Evolutionary conservation across 1,140 invertebrate species (phyloP).

Genomic region (Arctopsyche grandis): DNA sequence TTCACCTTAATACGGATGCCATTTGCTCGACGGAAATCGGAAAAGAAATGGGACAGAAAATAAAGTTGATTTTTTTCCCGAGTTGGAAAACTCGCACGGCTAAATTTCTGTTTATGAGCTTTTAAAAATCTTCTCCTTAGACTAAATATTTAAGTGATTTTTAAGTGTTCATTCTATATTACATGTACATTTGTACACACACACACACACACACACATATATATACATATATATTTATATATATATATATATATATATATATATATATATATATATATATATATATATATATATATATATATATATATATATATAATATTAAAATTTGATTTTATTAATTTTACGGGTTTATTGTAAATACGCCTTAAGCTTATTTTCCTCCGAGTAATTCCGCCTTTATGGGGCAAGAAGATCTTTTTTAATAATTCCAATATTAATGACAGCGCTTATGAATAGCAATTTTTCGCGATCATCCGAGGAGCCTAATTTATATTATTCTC

Average conservation of each 20-base stretch:
- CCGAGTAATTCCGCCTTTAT: neutral
- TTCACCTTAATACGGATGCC: conserved; percentile 39
- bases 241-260: no score
- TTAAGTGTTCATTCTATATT: neutral
- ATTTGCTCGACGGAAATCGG: conserved; percentile 35
- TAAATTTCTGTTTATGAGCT: conserved; percentile 21
- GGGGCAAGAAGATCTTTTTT: neutral
- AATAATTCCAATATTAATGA: conserved; percentile 12
- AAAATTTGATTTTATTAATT: no score
- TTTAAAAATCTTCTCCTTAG: neutral
- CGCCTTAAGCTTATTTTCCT: neutral
- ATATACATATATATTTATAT: no score
- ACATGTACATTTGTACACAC: no score
- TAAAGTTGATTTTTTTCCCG: conserved; percentile 14
- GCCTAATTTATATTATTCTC: conserved; percentile 28
- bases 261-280: no score
- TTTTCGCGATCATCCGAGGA: conserved; percentile 16
- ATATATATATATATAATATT: no score
- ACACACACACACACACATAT: no score
- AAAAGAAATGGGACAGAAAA: conserved; percentile 28
- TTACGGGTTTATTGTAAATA: no score
- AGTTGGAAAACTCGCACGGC: neutral
- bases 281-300: no score
- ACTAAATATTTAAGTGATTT: neutral
- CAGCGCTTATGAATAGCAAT: conserved; percentile 10